Percentiles rank a stretch among this genome's conserved stretches.
Conservation (phyloP, 30 jellyfish, hydroid and myxozoan genomes). For the Phacellophora camtschatica region DNA sequence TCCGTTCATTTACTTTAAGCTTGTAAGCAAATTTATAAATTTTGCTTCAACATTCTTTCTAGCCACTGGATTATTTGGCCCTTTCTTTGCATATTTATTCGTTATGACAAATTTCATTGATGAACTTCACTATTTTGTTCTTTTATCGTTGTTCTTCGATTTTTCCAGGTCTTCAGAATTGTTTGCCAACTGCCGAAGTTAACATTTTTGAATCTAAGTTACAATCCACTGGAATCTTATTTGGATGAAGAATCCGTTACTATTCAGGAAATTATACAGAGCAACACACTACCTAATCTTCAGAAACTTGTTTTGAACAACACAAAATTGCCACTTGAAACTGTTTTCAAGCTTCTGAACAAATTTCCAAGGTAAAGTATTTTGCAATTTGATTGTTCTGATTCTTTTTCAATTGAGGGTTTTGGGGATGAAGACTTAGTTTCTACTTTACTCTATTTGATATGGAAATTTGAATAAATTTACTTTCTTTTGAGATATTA, state of each 20-base stretch:
- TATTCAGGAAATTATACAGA: neutral
- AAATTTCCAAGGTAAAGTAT: constrained; percentile 64
- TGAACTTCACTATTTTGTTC: neutral
- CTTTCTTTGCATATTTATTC: no score
- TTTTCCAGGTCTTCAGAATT: constrained; percentile 36
- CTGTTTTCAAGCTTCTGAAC: constrained; percentile 45
- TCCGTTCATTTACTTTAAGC: no score
- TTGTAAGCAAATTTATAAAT: no score
- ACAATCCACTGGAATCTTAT: constrained; percentile 50
- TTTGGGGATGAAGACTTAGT: neutral
- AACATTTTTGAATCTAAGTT: constrained; percentile 59
- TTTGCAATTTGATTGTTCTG: neutral
- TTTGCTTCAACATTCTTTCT: no score
- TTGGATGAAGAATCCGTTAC: constrained; percentile 18
- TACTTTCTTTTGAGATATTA: no score
- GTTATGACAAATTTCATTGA: neutral
- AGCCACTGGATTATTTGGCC: no score
- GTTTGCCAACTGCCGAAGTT: constrained; percentile 58
- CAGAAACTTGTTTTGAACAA: constrained; percentile 53
- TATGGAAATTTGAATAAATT: no score
- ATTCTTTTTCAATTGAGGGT: neutral
- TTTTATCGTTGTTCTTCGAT: neutral
- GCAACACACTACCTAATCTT: constrained; percentile 38
- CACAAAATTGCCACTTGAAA: constrained; percentile 20
- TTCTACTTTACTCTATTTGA: neutral